Base-by-base conservation (phyloP, 1,140 invertebrate species). In the Manduca sexta region DNA sequence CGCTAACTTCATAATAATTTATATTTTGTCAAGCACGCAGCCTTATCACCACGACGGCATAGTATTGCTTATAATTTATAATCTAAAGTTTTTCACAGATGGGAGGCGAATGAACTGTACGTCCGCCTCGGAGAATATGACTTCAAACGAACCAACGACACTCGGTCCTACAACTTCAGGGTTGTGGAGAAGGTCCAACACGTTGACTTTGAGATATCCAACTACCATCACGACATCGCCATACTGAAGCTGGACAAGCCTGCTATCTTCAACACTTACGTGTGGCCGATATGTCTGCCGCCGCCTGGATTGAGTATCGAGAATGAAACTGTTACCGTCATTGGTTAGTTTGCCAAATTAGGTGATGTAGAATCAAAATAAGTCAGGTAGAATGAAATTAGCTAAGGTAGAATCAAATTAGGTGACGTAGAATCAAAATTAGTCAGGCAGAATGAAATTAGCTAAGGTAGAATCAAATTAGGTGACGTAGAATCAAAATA, bases 271-370 rank as follows among this genome's bases (percentile, higher is more conserved):
- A 92, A 92, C 54, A 89, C 88, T 1, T 94, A 94, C 63, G 93
- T 96, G 15, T 93, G 93, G 90, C 94, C 94, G 0, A 91, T 96
- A 35, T 97, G 95, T 71, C 84, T 96, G 14, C 95, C 95, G 6
- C 91, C 92, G 0, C 49, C 87, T 0, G 89, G 88, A 21, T 71
- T 87, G 35, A 75, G 84, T 13, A 90, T 91, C 60, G 89, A 90
- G 11, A 90, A 92, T 15, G 87, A 90, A 65, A 89, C 85, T 26
- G 93, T 88, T 5, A 88, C 92, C 39, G 92, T 95, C 12, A 92
- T 91, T 37, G 93, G 92, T 88, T 26, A 8, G 1, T 26, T 26
- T n/a, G n/a, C n/a, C n/a, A n/a, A n/a, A n/a, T n/a, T n/a, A n/a
- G n/a, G n/a, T n/a, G n/a, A n/a, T n/a, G n/a, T n/a, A n/a, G n/a